phyloP scores from a whole-genome alignment of 2,113 vertebrate species.

The Tetrax tetrax region DNA sequence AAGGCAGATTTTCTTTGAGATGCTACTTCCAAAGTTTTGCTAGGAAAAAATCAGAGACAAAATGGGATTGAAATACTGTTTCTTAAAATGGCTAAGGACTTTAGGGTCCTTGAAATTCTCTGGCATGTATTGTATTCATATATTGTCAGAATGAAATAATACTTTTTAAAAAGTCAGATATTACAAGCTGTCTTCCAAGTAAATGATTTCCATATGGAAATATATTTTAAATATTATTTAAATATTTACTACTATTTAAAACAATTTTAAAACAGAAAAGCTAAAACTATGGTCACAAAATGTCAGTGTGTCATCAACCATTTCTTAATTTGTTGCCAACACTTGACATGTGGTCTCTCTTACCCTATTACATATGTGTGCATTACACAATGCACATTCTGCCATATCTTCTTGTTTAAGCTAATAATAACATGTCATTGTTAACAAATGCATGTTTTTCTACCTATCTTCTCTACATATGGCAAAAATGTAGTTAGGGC shows the following conservation, averaged over 20 bases:
- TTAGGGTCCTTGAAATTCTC: constrained; percentile 46
- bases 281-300: constrained; percentile 58
- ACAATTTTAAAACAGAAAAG: constrained; percentile 61
- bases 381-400: constrained; percentile 48
- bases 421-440: constrained; percentile 56
- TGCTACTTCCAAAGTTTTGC: constrained; percentile 53
- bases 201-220: constrained; percentile 68
- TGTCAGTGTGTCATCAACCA: constrained; percentile 45
- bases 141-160: constrained; percentile 62
- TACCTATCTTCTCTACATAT: constrained; percentile 59
- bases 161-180: constrained; percentile 56
- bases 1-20: constrained; percentile 44
- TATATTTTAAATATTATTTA: constrained; percentile 76
- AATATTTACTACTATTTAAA: constrained; percentile 75
- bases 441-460: constrained; percentile 75
- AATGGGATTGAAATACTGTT: constrained; percentile 33
- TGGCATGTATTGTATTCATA: constrained; percentile 51
- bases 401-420: constrained; percentile 64
- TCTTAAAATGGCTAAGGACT: constrained; percentile 51
- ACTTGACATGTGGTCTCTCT: constrained; percentile 53
- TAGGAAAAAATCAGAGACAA: constrained; percentile 7
- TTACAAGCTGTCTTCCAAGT: constrained; percentile 72
- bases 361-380: constrained; percentile 39
- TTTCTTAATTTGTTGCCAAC: constrained; percentile 46
- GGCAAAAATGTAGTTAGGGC: constrained; percentile 68